Percentiles rank a stretch among this genome's conserved stretches.
Evolutionary conservation across 2,113 vertebrate genomes (phyloP).

Genomic region (Scytalopus superciliaris): DNA sequence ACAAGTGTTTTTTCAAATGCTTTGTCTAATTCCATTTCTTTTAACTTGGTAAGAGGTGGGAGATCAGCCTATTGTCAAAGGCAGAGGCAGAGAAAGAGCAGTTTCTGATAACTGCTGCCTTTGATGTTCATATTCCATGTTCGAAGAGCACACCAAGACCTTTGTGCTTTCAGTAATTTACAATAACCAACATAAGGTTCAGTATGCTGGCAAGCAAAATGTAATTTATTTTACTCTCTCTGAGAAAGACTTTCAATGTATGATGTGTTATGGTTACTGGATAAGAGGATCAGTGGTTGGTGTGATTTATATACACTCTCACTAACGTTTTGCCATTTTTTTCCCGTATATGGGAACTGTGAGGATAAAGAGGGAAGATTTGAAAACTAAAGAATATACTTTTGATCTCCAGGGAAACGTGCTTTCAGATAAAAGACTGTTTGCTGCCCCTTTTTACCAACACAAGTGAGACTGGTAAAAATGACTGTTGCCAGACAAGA

Average conservation of each 20-base stretch:
- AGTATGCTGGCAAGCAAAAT: constrained; percentile 17
- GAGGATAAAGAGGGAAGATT: constrained; percentile 52
- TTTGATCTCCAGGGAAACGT: constrained; percentile 30
- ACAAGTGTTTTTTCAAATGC: background rate
- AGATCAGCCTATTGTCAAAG: background rate
- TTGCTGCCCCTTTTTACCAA: constrained; percentile 29
- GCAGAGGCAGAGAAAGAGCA: background rate
- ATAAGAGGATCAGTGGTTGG: constrained; percentile 54
- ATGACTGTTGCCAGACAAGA: background rate
- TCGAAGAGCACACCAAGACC: background rate
- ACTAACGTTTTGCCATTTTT: background rate
- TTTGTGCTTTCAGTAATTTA: constrained; percentile 21
- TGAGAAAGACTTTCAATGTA: background rate
- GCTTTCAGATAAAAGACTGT: constrained; percentile 31
- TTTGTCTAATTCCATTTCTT: background rate
- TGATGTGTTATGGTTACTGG: constrained; percentile 60
- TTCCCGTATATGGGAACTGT: constrained; percentile 42
- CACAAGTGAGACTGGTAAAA: constrained; percentile 24
- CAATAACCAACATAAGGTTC: constrained; percentile 11
- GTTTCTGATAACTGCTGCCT: background rate
- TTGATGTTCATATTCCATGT: background rate
- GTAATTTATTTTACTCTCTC: constrained; percentile 24
- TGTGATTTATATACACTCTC: constrained; percentile 48
- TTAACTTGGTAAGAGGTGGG: background rate
- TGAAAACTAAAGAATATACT: constrained; percentile 47